Evolutionary conservation across 2,797 vertebrate genomes (phyloP), one percentile per base, ranked within the genome.

Genomic region (Melanotaenia maccullochi): DNA sequence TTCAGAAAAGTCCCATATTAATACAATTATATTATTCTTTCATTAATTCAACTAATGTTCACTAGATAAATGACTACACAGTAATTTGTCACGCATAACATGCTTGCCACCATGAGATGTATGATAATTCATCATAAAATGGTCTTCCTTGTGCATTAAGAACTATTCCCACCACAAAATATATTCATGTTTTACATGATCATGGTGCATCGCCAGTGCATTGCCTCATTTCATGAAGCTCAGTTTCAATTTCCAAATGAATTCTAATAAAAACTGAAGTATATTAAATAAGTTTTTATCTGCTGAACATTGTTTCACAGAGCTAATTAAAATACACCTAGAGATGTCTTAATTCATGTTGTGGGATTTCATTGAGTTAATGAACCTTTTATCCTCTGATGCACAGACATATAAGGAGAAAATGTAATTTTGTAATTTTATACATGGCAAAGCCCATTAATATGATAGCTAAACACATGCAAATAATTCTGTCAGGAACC

Each of bases 381-480:
- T 47, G 16, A 44, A 16, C 42, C 9, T 24, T 44, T 18, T 20
- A 18, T 18, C 44, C 20, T n/a, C 9, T 47, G 18, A 20, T n/a
- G 44, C 18, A 47, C 44, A 20, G 20, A n/a, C 18, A 18, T 20
- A 6, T 16, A 40, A 40, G 13, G 14, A 40, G 13, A 14, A 40
- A 40, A 40, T 40, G 38, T 12, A 16, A 16, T 40, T 40, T 38
- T 13, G 3, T 12, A 13, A 38, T 38, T 12, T 38, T 40, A 16
- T 40, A 40, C 14, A 14, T 40, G 3, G 38, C 4, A 16, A 16
- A 40, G 38, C 25, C 5, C 3, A 69, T 61, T 73, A 42, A 60
- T 6, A 57, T 59, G 14, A 1, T 49, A 42, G 36, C 9, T 28
- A 78, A 68, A 70, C 65, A 73, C 40, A 47, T 68, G 33, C 51